phyloP scores from a whole-genome alignment of 2,113 vertebrate species.

The Felis chaus region DNA sequence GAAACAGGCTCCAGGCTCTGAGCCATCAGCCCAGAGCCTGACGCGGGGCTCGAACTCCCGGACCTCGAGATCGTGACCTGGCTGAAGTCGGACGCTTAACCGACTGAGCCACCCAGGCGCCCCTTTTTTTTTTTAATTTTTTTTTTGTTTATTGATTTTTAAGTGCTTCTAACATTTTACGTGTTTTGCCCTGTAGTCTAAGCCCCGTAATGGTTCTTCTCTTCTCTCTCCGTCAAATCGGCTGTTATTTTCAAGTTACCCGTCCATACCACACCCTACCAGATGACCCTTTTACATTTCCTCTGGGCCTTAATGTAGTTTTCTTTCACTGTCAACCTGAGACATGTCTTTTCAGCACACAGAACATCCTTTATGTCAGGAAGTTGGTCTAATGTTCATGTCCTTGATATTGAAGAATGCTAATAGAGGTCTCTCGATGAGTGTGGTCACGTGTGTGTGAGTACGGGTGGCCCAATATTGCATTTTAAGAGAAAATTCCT shows the following conservation, averaged over 20 bases:
- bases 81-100: too few species aligned
- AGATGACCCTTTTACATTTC: not conserved
- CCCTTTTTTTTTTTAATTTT: too few species aligned
- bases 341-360: not conserved
- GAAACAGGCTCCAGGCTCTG: too few species aligned
- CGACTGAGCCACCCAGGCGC: too few species aligned
- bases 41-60: too few species aligned
- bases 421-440: not conserved
- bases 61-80: too few species aligned
- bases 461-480: fast-evolving
- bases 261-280: not conserved
- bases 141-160: constrained; percentile 43
- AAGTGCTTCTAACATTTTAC: not conserved
- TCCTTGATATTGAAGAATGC: not conserved
- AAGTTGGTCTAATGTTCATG: not conserved
- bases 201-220: not conserved
- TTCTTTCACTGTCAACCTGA: not conserved
- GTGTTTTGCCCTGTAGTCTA: not conserved
- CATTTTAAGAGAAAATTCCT: not conserved
- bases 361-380: not conserved
- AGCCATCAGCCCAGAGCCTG: too few species aligned
- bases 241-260: constrained; percentile 2
- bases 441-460: not conserved
- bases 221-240: not conserved
- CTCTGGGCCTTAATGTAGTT: not conserved